These are phyloP conservation scores for Tolmerus cingulatus DNA, from an alignment of 2,888 invertebrate genomes.

Conservation along the genomic window DNA sequence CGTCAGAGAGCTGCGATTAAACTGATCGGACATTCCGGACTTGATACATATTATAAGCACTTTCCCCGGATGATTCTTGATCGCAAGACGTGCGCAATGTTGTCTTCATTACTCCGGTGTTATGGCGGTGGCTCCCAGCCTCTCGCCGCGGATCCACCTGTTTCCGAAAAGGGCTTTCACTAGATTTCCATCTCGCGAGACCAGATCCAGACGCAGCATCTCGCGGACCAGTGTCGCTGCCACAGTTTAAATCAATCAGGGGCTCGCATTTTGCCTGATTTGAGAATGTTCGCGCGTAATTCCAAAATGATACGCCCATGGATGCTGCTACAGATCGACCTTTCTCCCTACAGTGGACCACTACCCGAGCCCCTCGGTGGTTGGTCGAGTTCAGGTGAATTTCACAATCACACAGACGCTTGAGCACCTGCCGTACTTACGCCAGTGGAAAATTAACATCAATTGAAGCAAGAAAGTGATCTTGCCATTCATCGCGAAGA, in stretches of 20 bases:
- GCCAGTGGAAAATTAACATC: conserved; percentile 1
- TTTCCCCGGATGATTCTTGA: conserved; percentile 47
- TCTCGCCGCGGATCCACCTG: neutral
- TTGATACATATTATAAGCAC: conserved; percentile 51
- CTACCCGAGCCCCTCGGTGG: neutral
- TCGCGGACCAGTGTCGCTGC: neutral
- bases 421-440: neutral
- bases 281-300: neutral
- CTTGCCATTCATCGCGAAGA: conserved; percentile 5
- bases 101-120: neutral
- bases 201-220: neutral
- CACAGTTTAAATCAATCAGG: conserved; percentile 43
- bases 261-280: neutral
- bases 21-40: conserved; percentile 49
- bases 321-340: conserved; percentile 3
- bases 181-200: conserved; percentile 18
- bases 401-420: neutral
- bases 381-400: neutral
- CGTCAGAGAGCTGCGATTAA: conserved; percentile 35
- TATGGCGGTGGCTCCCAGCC: neutral
- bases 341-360: conserved; percentile 1
- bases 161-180: conserved; percentile 47
- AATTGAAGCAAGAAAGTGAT: conserved; percentile 38
- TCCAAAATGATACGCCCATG: neutral
- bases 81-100: conserved; percentile 34